Evolutionary conservation across 2,888 invertebrate species (phyloP), one percentile per base, ranked within the genome.

Genomic region (Acrocyrtus sp.): DNA sequence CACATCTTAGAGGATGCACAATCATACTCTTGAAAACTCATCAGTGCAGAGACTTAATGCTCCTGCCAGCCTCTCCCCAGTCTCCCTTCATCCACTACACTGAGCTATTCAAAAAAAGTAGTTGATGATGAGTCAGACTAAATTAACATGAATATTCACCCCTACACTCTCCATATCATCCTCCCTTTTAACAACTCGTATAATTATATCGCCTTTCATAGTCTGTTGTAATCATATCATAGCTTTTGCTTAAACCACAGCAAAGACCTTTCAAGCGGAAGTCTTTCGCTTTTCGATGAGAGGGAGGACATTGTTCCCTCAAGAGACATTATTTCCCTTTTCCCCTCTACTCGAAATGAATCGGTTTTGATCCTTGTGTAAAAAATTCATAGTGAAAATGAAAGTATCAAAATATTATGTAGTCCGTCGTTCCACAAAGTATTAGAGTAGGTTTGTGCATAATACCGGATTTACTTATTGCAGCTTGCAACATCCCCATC

Each of bases 201-300:
- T 72, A 72, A 72, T 72, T 72, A 72, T 72, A 72, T 72, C 72
- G 63, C 72, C 65, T 72, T 72, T 72, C 50, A 27, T 34, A 53
- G 29, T 63, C 70, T n/a, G n/a, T n/a, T n/a, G 65, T 72, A 72
- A 72, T 72, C 65, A 72, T 72, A 72, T 72, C 72, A 72, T 50
- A 56, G 70, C 39, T 26, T n/a, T n/a, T n/a, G 43, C 57, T 61
- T 56, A 26, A 29, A 57, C 62, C 19, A 48, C 48, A 12, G 56
- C 57, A 56, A n/a, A n/a, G n/a, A n/a, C 63, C 58, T 61, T 65
- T 72, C 72, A 72, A 60, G 72, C 72, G 65, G 72, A 72, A 72
- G 72, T 65, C 65, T 63, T 65, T 72, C 65, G 72, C 57, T 53
- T 54, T 34, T 68, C 17, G 47, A 45, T 29, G 27, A 63, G 70